These are phyloP conservation scores for Drosophila watanabei DNA, from an alignment of 1,140 invertebrate genomes.

Conservation along the genomic window DNA sequence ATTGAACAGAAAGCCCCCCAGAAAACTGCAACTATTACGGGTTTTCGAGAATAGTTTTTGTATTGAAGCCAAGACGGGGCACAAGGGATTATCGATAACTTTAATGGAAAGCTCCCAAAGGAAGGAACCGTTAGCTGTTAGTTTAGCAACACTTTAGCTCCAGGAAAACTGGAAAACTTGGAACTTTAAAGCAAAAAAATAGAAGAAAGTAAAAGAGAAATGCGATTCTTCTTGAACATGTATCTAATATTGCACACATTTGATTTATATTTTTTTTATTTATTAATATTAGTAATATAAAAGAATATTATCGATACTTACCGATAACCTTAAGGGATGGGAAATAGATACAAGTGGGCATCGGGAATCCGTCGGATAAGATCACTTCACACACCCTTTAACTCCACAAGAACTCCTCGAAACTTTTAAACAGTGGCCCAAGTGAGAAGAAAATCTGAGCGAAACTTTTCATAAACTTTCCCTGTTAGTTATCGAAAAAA, in stretches of 20 bases:
- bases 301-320: background rate
- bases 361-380: slow-evolving; percentile 15
- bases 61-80: slow-evolving; percentile 2
- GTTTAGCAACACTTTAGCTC: background rate
- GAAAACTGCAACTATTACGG: background rate
- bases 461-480: slow-evolving; percentile 40
- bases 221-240: too few relatives aligned
- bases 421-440: slow-evolving; percentile 20
- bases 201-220: too few relatives aligned
- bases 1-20: slow-evolving; percentile 37
- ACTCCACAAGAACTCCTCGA: slow-evolving; percentile 5
- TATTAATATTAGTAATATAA: background rate
- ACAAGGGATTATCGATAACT: slow-evolving; percentile 14
- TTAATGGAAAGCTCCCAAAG: slow-evolving; percentile 6
- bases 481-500: slow-evolving; percentile 21
- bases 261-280: background rate
- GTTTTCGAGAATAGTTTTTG: slow-evolving; percentile 17
- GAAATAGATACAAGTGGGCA: slow-evolving; percentile 6
- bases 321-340: slow-evolving; percentile 16
- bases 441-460: slow-evolving; percentile 4
- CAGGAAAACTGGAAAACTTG: background rate
- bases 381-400: slow-evolving; percentile 18
- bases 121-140: background rate
- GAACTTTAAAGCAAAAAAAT: slow-evolving; percentile 12
- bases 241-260: background rate